Evolutionary conservation across 1,140 invertebrate species (phyloP).

Genomic region (Latrodectus geometricus): DNA sequence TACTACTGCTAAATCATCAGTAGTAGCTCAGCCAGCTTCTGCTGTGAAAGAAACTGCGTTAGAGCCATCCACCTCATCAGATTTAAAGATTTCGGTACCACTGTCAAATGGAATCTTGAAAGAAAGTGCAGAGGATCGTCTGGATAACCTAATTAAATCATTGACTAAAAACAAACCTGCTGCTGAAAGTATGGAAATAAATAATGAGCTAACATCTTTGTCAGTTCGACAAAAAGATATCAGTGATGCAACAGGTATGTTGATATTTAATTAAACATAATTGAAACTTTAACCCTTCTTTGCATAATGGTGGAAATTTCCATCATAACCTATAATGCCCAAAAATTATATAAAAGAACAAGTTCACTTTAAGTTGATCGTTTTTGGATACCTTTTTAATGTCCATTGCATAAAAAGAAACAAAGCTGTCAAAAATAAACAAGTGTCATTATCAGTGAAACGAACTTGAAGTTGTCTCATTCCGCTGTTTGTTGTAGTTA

Average conservation of each 20-base stretch:
- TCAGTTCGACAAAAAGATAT: slow-evolving; percentile 43
- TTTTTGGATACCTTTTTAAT: too few species aligned
- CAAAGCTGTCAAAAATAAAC: too few species aligned
- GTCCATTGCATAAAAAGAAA: too few species aligned
- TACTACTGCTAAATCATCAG: not conserved
- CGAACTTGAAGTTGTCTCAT: too few species aligned
- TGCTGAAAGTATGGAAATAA: slow-evolving; percentile 29
- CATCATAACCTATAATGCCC: too few species aligned
- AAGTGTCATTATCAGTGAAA: too few species aligned
- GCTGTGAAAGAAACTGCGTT: slow-evolving; percentile 7
- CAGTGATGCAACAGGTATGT: slow-evolving; percentile 6
- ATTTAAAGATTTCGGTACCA: slow-evolving; percentile 34
- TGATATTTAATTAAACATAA: not conserved
- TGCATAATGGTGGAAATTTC: too few species aligned
- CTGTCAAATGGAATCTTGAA: slow-evolving; percentile 34
- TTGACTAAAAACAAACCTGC: slow-evolving; percentile 73
- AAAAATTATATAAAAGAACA: too few species aligned
- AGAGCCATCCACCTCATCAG: slow-evolving; percentile 27
- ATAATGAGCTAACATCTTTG: slow-evolving; percentile 48
- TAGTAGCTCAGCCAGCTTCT: slow-evolving; percentile 32
- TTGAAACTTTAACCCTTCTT: too few species aligned
- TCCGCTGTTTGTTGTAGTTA: too few species aligned
- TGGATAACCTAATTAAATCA: slow-evolving; percentile 77
- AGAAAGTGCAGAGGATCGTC: slow-evolving; percentile 71
- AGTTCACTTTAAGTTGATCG: too few species aligned